A percentile compares a stretch with the other conserved stretches of the same genome.
Conservation (phyloP, 1,140 invertebrate genomes). For the Leptestheria dahalacensis region DNA sequence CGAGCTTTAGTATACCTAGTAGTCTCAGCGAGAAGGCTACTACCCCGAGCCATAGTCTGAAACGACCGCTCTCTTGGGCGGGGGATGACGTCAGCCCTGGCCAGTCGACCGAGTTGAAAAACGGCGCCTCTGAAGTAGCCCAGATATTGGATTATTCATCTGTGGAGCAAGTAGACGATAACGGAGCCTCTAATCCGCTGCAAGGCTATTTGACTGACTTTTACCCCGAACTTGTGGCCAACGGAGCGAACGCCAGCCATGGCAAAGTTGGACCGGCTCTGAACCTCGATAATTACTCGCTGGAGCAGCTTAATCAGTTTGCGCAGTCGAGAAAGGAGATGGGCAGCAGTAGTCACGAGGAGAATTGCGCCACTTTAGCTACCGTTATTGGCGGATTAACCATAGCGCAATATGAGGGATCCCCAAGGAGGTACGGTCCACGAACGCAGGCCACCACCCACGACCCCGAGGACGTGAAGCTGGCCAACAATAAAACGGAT, state of each 20-base stretch:
- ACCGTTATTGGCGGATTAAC: constrained; percentile 72
- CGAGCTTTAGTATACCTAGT: constrained; percentile 11
- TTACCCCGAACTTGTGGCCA: neutral
- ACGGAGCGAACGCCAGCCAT: neutral
- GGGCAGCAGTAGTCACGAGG: constrained; percentile 4
- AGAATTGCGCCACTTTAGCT: constrained; percentile 29
- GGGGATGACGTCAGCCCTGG: neutral
- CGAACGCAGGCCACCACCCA: constrained; percentile 25
- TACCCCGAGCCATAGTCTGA: neutral
- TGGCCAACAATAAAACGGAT: neutral
- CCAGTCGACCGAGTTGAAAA: neutral
- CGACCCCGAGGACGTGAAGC: neutral
- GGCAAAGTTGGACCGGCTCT: neutral
- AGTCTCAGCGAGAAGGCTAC: neutral
- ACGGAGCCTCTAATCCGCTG: neutral
- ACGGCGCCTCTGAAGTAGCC: neutral
- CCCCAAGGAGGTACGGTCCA: constrained; percentile 67
- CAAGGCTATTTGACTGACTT: constrained; percentile 6
- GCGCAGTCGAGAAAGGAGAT: neutral
- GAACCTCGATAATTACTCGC: constrained; percentile 8
- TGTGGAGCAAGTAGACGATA: neutral
- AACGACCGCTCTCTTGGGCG: constrained; percentile 4
- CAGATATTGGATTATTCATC: neutral
- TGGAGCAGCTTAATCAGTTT: constrained; percentile 12
- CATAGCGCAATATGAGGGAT: constrained; percentile 81